These are phyloP conservation scores for Aleiodes testaceus DNA, from an alignment of 2,888 invertebrate species.

Conservation along the genomic window DNA sequence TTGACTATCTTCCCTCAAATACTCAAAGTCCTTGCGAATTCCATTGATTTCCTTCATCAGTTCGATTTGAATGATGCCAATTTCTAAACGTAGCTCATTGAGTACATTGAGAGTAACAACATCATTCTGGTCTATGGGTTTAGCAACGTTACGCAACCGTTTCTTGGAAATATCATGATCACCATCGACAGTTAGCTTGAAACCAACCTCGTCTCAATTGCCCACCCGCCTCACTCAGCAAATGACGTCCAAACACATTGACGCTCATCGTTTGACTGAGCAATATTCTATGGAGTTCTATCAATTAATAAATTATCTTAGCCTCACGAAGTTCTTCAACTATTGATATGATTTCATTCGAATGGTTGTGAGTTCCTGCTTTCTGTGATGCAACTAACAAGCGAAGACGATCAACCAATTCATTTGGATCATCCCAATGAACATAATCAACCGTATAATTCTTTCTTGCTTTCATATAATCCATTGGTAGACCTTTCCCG, in stretches of 20 bases:
- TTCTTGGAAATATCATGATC: neutral
- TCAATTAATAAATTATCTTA: slow-evolving; percentile 16
- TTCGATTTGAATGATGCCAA: too few species aligned
- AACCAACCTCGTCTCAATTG: neutral
- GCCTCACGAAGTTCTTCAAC: slow-evolving; percentile 28
- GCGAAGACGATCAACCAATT: neutral
- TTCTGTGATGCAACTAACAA: neutral
- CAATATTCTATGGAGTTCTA: neutral
- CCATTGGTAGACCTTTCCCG: neutral
- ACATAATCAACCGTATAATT: neutral
- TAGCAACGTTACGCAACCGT: neutral
- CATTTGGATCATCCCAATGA: slow-evolving; percentile 6
- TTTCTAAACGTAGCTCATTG: neutral
- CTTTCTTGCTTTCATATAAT: neutral
- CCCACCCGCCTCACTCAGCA: slow-evolving; percentile 17
- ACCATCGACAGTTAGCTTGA: too few species aligned
- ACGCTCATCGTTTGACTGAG: too few species aligned
- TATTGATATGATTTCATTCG: slow-evolving; percentile 3
- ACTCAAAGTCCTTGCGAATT: neutral
- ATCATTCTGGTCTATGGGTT: neutral
- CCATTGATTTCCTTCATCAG: neutral
- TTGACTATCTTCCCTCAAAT: too few species aligned
- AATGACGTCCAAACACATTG: neutral
- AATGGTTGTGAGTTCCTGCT: neutral
- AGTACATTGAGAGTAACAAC: neutral